Evolutionary conservation across 2,888 invertebrate species (phyloP), one percentile per base, ranked within the genome.

Genomic region (Trissolcus brochymenae): DNA sequence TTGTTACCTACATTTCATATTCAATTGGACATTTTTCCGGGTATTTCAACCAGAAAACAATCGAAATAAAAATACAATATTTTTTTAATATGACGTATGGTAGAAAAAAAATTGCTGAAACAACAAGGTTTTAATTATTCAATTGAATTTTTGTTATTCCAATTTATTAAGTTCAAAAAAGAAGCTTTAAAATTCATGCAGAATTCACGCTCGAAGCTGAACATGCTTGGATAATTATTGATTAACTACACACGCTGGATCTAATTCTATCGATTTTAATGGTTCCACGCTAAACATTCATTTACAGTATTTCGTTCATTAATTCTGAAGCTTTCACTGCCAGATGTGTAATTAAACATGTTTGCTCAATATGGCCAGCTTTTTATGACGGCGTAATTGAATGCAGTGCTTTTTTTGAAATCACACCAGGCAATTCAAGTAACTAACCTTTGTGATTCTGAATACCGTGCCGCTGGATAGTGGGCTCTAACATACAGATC

Each of bases 381-480:
- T 67, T 54, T 56, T 40, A 29, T 54, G 35, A 57, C 29, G 6
- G 21, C 62, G 60, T 46, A 66, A 64, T 57, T 19, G 54, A 64
- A 65, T 50, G 29, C 49, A 49, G 14, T 62, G 57, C 57, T 50
- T 35, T 35, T 57, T 54, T 59, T 64, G 41, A 60, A 64, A 21
- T 68, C 55, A 57, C 57, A 59, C 60, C 25, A 57, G 72, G 55
- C 61, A 53, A 65, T 74, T 78, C 73, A 61, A 70, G 66, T 50
- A 78, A 84, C 85, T 85, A 80, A 86, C 85, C 85, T 85, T 83
- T 86, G 78, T 82, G 83, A 84, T 83, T 85, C 81, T 84, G 81
- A 82, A 83, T 82, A 81, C 85, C 84, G 78, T 82, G 81, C 82
- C 83, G 82, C 84, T 85, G 84, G 84, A 84, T 81, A 82, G 84